Evolutionary conservation across 2,888 invertebrate genomes (phyloP), one percentile per base, ranked within the genome.

Genomic region (Trichogramma evanescens): DNA sequence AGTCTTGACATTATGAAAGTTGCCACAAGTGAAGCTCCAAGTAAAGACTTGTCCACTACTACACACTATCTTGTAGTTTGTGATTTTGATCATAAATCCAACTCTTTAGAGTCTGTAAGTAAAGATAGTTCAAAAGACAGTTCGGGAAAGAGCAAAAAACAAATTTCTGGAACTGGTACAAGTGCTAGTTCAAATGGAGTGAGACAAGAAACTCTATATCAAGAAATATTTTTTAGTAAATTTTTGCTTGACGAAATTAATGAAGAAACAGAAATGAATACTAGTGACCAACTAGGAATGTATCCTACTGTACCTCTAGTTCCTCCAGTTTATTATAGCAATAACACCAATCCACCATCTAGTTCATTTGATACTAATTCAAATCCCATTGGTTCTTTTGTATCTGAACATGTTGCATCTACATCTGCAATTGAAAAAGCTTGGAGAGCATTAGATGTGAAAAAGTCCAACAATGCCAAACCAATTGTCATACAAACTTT

Each of bases 61-160:
- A 71, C 68, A 61, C 73, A 72, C 66, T 88, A 86, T 73, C 78
- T 88, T 52, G 81, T 88, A 13, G 83, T 88, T 1, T 88, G 88
- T 65, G 88, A 88, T 70, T 87, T 88, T 79, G 84, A 86, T 72
- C 86, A 85, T 69, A 84, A 83, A 52, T 71, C 78, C 26, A 78
- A 81, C 2, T 80, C 81, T 1, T 78, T 81, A 2, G 81, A 82
- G 38, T 77, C 82, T 0, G 78, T 66, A 6, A 76, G 75, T 56
- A 71, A 74, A 42, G 75, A 75, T 7, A 69, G 69, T 40, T 80
- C 70, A 72, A 82, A 72, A 79, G 81, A 69, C 76, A 78, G 26
- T 76, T 79, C 66, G 3, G 26, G 26, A 26, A 78, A 75, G 66
- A 71, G 71, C 26, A 79, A 78, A 67, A 80, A 78, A 66, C 73